A percentile compares a stretch with the other conserved stretches of the same genome.
These are phyloP conservation scores for Forbesichthys agassizii DNA, from an alignment of 2,113 vertebrate genomes.

Conservation along the genomic window DNA sequence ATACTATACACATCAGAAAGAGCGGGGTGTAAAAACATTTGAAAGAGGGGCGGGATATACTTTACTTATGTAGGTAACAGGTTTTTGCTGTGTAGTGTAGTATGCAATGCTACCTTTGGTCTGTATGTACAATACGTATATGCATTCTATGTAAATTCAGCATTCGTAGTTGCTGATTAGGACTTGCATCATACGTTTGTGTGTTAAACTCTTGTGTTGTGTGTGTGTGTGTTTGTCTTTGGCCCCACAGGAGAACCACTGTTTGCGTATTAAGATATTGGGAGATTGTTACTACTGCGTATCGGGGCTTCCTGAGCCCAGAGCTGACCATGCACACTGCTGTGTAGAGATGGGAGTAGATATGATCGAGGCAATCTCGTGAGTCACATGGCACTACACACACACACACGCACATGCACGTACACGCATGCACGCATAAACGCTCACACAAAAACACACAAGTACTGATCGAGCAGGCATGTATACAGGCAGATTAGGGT, in stretches of 20 bases:
- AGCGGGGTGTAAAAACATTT: too few species aligned
- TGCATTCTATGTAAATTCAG: too few species aligned
- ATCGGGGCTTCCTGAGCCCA: conserved; percentile 90
- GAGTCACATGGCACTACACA: conserved; percentile 58
- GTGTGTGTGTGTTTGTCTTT: conserved; percentile 23
- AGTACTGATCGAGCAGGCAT: too few species aligned
- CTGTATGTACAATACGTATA: too few species aligned
- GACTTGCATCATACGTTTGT: not conserved
- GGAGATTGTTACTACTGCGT: conserved; percentile 98
- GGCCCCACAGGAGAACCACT: conserved; percentile 88
- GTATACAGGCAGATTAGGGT: too few species aligned
- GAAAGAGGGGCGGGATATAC: too few species aligned
- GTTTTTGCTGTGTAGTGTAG: conserved; percentile 3
- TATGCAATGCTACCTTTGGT: not conserved
- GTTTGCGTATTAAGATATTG: conserved; percentile 95
- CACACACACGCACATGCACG: not conserved
- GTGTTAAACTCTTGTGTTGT: not conserved
- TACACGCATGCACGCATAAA: not conserved
- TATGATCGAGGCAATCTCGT: conserved; percentile 98
- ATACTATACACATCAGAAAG: too few species aligned
- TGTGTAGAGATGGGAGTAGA: conserved; percentile 98
- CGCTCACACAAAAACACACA: not conserved
- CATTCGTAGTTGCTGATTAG: too few species aligned
- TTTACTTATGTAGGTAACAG: not conserved
- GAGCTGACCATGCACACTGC: conserved; percentile 95